Percentiles rank a stretch among this genome's conserved stretches.
phyloP scores from a whole-genome alignment of 2,113 vertebrate species.

The pig (Sus scrofa) region T2T-Sscrofa CM000812.6:23342001-23342500 shows the following conservation, averaged over 20 bases:
- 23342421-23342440: neutral
- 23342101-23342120: neutral
- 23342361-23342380: neutral
- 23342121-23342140: constrained; percentile 26
- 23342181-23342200: neutral
- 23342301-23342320: neutral
- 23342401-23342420: neutral
- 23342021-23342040: neutral
- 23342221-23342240: neutral
- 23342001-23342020: constrained; percentile 21
- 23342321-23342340: neutral
- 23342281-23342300: neutral
- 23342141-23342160: neutral
- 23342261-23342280: neutral
- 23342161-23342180: neutral
- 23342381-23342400: neutral
- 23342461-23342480: neutral
- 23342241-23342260: neutral
- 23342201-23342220: neutral
- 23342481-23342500: neutral
- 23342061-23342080: neutral
- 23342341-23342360: neutral
- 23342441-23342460: neutral
- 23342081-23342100: neutral
- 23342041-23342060: constrained; percentile 20